phyloP scores from a whole-genome alignment of 1,140 invertebrate genomes.

The Dryas iulia region DNA sequence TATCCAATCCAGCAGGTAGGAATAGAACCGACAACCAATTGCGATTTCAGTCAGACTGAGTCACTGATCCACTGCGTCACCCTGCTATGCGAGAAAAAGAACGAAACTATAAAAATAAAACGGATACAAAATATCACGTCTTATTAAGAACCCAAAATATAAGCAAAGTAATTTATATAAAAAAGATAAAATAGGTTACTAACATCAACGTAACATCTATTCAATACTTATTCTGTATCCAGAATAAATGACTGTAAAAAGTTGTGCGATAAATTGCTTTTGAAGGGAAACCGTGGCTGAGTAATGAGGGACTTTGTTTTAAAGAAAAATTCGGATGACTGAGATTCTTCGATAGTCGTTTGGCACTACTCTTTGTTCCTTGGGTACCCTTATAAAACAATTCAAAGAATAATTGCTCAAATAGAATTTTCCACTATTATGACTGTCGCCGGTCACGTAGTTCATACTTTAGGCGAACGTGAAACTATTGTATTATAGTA shows the following conservation, averaged over 20 bases:
- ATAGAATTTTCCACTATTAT: slow-evolving; percentile 10
- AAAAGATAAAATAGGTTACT: not conserved
- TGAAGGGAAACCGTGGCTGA: slow-evolving; percentile 48
- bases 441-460: slow-evolving; percentile 7
- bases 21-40: no score
- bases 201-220: slow-evolving; percentile 1
- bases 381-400: slow-evolving; percentile 27
- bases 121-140: no score
- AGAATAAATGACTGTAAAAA: slow-evolving; percentile 55
- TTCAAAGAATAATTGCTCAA: slow-evolving; percentile 29
- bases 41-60: no score
- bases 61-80: no score
- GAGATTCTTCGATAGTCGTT: slow-evolving; percentile 40
- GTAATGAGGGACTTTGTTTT: slow-evolving; percentile 58
- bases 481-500: not conserved
- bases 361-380: slow-evolving; percentile 36
- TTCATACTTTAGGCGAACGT: not conserved
- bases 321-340: slow-evolving; percentile 46
- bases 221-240: slow-evolving; percentile 32
- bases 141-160: not conserved
- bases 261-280: slow-evolving; percentile 62
- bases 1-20: no score
- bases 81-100: no score
- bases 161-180: not conserved
- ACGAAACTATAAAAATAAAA: no score